Conservation (phyloP, 2,888 invertebrate genomes). For the Campopleginae sp. region DNA sequence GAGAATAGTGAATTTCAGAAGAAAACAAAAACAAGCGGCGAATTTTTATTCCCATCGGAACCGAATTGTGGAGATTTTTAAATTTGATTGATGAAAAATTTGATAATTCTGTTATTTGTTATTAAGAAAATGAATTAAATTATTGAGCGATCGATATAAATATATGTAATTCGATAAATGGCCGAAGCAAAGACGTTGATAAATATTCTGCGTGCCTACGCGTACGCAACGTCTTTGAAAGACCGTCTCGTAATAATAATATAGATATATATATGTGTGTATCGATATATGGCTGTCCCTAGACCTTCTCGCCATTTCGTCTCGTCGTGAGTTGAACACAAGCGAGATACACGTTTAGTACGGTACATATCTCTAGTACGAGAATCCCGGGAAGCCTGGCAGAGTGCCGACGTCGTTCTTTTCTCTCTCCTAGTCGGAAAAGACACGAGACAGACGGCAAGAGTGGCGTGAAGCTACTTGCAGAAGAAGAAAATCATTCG, state of each 20-base stretch:
- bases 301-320: conserved; percentile 70
- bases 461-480: conserved; percentile 57
- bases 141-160: background rate
- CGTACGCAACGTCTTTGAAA: conserved; percentile 60
- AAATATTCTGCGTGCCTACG: conserved; percentile 41
- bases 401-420: conserved; percentile 74
- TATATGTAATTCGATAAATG: conserved; percentile 1
- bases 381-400: conserved; percentile 72
- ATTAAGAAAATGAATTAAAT: background rate
- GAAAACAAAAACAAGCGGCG: no score
- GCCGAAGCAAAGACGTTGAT: conserved; percentile 40
- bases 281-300: conserved; percentile 51
- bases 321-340: conserved; percentile 61
- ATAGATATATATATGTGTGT: conserved; percentile 62
- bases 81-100: background rate
- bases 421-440: conserved; percentile 65
- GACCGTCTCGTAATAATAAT: conserved; percentile 50
- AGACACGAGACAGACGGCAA: conserved; percentile 71
- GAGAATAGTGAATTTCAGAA: no score
- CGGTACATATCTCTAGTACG: conserved; percentile 35
- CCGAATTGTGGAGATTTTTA: background rate
- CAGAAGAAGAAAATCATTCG: conserved; percentile 51
- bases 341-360: conserved; percentile 41
- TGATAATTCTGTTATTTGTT: background rate
- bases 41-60: no score